Evolutionary conservation across 2,113 vertebrate genomes (phyloP).

Genomic region (Gymnogyps californianus): DNA sequence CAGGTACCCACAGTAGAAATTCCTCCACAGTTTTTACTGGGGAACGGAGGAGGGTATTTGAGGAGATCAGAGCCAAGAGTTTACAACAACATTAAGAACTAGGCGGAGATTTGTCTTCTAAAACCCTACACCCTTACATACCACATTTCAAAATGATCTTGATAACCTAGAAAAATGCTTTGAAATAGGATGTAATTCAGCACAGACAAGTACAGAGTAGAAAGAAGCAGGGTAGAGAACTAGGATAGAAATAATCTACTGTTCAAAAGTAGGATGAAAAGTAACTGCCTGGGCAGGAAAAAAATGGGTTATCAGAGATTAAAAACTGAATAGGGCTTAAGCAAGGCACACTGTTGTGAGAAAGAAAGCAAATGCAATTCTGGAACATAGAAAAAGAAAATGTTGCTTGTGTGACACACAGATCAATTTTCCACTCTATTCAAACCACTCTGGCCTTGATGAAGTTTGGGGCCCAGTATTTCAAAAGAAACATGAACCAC

Average conservation of each 20-base stretch:
- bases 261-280: constrained; percentile 23
- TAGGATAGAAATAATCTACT: not conserved
- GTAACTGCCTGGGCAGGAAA: not conserved
- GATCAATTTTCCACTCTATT: not conserved
- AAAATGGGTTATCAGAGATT: not conserved
- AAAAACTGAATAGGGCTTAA: not conserved
- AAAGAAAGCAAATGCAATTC: not conserved
- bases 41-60: not conserved
- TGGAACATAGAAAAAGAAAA: not conserved
- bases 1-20: not conserved
- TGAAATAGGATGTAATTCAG: constrained; percentile 3
- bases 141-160: not conserved
- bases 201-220: not conserved
- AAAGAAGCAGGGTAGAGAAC: not conserved
- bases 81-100: not conserved
- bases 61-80: not conserved
- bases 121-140: not conserved
- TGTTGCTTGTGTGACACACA: not conserved
- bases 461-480: not conserved
- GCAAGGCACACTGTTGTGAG: not conserved
- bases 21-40: not conserved
- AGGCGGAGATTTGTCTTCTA: not conserved
- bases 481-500: not conserved
- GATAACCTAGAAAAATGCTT: constrained; percentile 35
- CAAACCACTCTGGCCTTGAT: not conserved